A percentile compares a stretch with the other conserved stretches of the same genome.
Evolutionary conservation across 2,888 invertebrate species (phyloP).

Genomic region (Cyclophora albipunctata): DNA sequence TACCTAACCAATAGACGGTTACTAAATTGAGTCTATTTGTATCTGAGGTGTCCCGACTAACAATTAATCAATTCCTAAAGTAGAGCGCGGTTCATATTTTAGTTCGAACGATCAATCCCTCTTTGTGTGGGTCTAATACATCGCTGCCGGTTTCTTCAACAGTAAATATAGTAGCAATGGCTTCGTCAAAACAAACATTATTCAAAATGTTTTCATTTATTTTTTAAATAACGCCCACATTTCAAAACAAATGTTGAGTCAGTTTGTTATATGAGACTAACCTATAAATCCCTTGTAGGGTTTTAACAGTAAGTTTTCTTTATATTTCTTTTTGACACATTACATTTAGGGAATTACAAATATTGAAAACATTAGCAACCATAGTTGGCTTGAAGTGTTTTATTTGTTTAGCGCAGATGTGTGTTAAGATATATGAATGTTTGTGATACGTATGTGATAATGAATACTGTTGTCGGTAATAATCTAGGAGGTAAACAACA

Average conservation of each 20-base stretch:
- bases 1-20: constrained; percentile 44
- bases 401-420: no score
- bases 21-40: constrained; percentile 51
- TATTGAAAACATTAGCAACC: neutral
- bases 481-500: constrained; percentile 62
- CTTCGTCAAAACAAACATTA: constrained; percentile 67
- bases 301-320: constrained; percentile 36
- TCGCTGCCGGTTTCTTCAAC: constrained; percentile 45
- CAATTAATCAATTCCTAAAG: constrained; percentile 71
- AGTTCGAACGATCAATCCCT: constrained; percentile 59
- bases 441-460: no score
- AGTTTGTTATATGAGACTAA: constrained; percentile 46
- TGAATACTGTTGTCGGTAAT: constrained; percentile 46
- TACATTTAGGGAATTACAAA: constrained; percentile 11
- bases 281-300: constrained; percentile 35
- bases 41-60: constrained; percentile 43
- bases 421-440: no score
- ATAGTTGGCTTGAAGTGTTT: neutral
- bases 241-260: constrained; percentile 46
- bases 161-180: constrained; percentile 47
- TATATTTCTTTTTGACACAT: constrained; percentile 16
- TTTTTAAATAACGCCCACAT: constrained; percentile 62
- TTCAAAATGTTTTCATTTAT: constrained; percentile 67
- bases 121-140: constrained; percentile 69
- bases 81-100: constrained; percentile 59